Conservation (phyloP, 2,797 vertebrate species). For the Spinus olivaceus region DNA sequence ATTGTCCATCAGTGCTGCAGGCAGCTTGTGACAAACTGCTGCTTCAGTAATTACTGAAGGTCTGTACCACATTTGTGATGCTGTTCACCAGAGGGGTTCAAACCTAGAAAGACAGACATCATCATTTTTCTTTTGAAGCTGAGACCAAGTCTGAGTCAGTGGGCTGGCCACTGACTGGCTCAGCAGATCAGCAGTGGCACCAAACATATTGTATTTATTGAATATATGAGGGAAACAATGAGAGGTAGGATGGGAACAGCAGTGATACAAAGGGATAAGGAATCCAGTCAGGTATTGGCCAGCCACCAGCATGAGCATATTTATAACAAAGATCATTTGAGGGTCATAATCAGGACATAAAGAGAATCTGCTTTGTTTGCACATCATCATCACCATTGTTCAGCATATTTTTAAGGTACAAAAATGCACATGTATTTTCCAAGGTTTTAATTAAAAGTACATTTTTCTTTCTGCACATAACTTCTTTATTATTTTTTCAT, state of each 20-base stretch:
- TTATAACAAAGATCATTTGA: conserved; percentile 54
- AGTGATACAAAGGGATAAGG: neutral
- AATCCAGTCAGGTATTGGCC: conserved; percentile 42
- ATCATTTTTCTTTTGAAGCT: conserved; percentile 40
- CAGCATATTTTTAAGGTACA: neutral
- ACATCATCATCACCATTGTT: neutral
- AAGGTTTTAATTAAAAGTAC: neutral
- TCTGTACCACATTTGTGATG: conserved; percentile 12
- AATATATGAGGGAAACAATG: neutral
- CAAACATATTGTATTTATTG: conserved; percentile 42
- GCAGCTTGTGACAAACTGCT: conserved; percentile 42
- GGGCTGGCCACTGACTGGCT: neutral
- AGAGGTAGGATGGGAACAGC: neutral
- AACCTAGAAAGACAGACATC: conserved; percentile 18
- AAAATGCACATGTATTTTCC: neutral
- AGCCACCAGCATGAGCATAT: conserved; percentile 41
- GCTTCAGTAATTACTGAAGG: conserved; percentile 41
- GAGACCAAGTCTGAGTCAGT: conserved; percentile 12
- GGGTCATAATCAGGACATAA: conserved; percentile 19
- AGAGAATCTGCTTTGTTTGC: conserved; percentile 26
- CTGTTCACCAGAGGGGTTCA: conserved; percentile 22
- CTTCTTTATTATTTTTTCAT: neutral
- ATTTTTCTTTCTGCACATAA: neutral
- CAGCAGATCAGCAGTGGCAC: conserved; percentile 33
- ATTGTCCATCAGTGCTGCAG: conserved; percentile 15